These are phyloP conservation scores for Athalia circularis DNA, from an alignment of 2,888 invertebrate genomes.

Conservation along the genomic window DNA sequence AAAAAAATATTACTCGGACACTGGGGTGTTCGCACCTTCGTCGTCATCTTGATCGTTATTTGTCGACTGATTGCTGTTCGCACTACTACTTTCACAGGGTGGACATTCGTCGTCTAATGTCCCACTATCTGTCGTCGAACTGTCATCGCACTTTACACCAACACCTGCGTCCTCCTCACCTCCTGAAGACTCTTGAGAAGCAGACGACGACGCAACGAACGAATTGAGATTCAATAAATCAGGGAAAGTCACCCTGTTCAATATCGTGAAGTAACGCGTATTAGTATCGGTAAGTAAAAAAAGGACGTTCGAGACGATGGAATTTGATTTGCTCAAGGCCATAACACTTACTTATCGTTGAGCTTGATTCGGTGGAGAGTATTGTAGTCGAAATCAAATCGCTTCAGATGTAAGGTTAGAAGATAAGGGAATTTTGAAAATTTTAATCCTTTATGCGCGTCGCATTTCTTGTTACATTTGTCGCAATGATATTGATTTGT, in stretches of 20 bases:
- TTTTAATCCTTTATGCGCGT: constrained; percentile 93
- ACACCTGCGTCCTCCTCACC: constrained; percentile 74
- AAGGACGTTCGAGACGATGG: constrained; percentile 33
- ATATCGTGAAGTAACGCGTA: constrained; percentile 28
- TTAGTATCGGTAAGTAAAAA: constrained; percentile 9
- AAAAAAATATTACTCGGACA: too few relatives aligned
- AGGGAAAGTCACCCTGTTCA: constrained; percentile 85
- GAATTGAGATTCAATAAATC: constrained; percentile 86
- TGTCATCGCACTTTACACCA: constrained; percentile 79
- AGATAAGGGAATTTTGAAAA: constrained; percentile 92
- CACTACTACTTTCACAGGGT: constrained; percentile 61
- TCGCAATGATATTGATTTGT: constrained; percentile 93
- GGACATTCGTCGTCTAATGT: constrained; percentile 80
- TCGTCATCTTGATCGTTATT: constrained; percentile 78
- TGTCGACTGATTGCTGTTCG: constrained; percentile 60
- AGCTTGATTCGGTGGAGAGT: constrained; percentile 90
- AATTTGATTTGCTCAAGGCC: constrained; percentile 44
- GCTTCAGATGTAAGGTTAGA: constrained; percentile 89
- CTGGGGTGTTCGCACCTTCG: constrained; percentile 75
- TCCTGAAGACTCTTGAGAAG: constrained; percentile 69
- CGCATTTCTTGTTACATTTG: constrained; percentile 89
- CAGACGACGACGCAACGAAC: constrained; percentile 75
- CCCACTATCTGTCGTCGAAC: constrained; percentile 82
- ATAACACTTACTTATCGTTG: constrained; percentile 83
- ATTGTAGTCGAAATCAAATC: constrained; percentile 92